Base-by-base conservation (phyloP, 2,888 invertebrate genomes). In the Polymixis lichenea region DNA sequence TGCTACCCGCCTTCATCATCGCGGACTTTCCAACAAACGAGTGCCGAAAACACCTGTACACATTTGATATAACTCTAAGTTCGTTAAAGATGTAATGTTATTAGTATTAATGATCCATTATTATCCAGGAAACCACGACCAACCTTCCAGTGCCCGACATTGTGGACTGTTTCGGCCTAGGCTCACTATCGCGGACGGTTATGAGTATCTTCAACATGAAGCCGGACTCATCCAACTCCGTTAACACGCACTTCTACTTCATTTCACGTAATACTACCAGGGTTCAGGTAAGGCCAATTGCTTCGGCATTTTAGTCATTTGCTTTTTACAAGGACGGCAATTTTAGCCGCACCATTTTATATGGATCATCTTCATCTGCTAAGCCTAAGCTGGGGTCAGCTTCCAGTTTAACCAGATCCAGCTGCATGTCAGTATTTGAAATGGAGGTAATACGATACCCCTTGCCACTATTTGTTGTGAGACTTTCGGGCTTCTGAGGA, bases 121-220 rank as follows among this genome's bases (percentile, higher is more conserved):
- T 72, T 75, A 25, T 68, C 46, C 46, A 84, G 84, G 86, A 75
- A 1, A 85, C 86, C 15, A 85, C 86, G 13, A 85, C 83, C 6
- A 55, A 22, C n/a, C 79, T 73, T 4, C 76, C 86, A 11, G 84
- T 84, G 43, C 86, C 84, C n/a, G 71, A 65, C 17, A n/a, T 84
- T 2, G 95, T 97, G 55, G 97, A 97, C 83, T 97, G 97, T 79
- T 96, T 97, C 75, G 97, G 97, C 0, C 83, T 97, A 60, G 97
- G 97, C 0, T 88, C 93, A 0, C 67, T 97, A 1, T 91, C 95
- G 0, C 81, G 85, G 0, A 87, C 91, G 62, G 80, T 97, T n/a
- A 90, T 93, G n/a, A 93, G 91, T 88, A 86, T 97, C 13, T 94
- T 97, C 71, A 95, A 96, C 75, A 94, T 95, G 89, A 93, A 92